Conservation (phyloP, 2,797 vertebrate species). For the Diplodus puntazzo region DNA sequence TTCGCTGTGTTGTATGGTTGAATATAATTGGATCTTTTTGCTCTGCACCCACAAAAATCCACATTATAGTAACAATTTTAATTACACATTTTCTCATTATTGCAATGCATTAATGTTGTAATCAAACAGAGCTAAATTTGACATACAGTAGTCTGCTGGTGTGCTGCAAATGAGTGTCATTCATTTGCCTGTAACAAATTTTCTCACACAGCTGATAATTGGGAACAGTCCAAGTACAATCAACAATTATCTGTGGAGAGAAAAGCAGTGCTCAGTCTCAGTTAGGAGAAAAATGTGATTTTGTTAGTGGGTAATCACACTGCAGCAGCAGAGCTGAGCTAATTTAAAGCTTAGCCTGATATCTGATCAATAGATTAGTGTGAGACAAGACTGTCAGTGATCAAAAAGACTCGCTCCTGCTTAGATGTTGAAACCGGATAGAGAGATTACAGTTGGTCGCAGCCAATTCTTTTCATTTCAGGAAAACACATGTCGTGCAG, state of each 20-base stretch:
- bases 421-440: constrained; percentile 23
- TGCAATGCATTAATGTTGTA: constrained; percentile 37
- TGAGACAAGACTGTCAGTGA: constrained; percentile 21
- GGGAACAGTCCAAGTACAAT: constrained; percentile 54
- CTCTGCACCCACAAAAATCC: constrained; percentile 29
- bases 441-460: constrained; percentile 13
- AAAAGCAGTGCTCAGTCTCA: constrained; percentile 26
- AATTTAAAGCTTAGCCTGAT: constrained; percentile 35
- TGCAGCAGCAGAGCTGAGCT: constrained; percentile 7
- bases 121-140: constrained; percentile 52
- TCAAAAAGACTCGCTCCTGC: background rate
- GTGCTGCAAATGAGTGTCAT: constrained; percentile 40
- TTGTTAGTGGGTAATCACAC: constrained; percentile 22
- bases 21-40: constrained; percentile 49
- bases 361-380: constrained; percentile 48
- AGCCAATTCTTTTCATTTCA: background rate
- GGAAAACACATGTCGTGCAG: background rate
- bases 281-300: constrained; percentile 22
- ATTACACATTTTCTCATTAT: constrained; percentile 42
- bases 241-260: constrained; percentile 26
- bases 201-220: constrained; percentile 51
- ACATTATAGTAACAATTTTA: constrained; percentile 31
- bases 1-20: constrained; percentile 22
- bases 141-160: constrained; percentile 37
- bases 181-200: constrained; percentile 57